phyloP scores from a whole-genome alignment of 1,140 invertebrate genomes.

The Cotesia vestalis region DNA sequence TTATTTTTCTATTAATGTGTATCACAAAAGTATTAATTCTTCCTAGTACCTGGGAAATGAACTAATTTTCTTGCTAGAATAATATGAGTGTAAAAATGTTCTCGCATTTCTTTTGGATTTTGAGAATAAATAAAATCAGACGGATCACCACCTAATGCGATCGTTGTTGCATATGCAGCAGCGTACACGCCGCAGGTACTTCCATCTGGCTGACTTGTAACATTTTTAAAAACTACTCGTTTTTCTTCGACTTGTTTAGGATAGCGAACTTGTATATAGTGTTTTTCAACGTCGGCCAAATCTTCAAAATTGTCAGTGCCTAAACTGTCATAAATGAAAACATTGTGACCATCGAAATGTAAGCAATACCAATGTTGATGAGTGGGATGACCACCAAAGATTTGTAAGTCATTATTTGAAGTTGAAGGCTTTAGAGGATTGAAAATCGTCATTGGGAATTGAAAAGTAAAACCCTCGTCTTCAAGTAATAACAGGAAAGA shows the following conservation, averaged over 20 bases:
- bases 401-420: conserved; percentile 25
- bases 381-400: conserved; percentile 24
- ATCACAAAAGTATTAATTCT: too few species aligned
- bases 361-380: conserved; percentile 31
- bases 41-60: conserved; percentile 9
- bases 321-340: conserved; percentile 31
- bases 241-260: neutral
- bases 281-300: neutral
- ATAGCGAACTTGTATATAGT: conserved; percentile 22
- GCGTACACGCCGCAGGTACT: conserved; percentile 30
- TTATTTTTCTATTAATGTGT: too few species aligned
- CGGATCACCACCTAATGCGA: conserved; percentile 25
- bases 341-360: conserved; percentile 11
- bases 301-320: neutral
- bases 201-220: conserved; percentile 22
- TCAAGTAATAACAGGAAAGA: too few species aligned
- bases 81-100: conserved; percentile 23
- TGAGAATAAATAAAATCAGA: conserved; percentile 9
- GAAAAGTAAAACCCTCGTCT: too few species aligned
- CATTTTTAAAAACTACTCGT: conserved; percentile 15
- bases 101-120: conserved; percentile 19
- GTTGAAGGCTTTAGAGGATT: too few species aligned
- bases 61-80: conserved; percentile 24
- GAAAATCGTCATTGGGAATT: too few species aligned
- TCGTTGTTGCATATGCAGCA: conserved; percentile 31